These are phyloP conservation scores for Protobothrops mucrosquamatus DNA, from an alignment of 2,113 vertebrate species.

Conservation along the genomic window DNA sequence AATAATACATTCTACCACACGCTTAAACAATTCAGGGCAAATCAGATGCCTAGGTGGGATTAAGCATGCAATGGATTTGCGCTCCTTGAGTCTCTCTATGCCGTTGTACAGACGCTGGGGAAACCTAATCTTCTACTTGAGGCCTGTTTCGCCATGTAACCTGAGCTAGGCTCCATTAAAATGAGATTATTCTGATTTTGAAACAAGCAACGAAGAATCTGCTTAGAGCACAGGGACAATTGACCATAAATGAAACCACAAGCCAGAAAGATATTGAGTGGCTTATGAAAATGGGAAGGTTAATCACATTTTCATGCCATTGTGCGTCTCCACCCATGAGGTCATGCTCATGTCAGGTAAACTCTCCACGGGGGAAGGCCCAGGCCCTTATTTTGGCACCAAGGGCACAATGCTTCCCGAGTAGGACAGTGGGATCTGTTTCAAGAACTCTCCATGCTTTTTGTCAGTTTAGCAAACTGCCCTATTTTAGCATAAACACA, in stretches of 20 bases:
- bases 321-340: constrained; percentile 15
- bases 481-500: background rate
- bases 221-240: background rate
- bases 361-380: background rate
- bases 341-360: constrained; percentile 2
- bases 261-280: background rate
- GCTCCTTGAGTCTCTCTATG: background rate
- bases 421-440: background rate
- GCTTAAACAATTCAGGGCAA: constrained; percentile 25
- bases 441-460: background rate
- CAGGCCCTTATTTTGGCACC: background rate
- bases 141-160: constrained; percentile 6
- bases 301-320: background rate
- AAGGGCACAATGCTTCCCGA: background rate
- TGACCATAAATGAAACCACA: background rate
- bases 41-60: constrained; percentile 33
- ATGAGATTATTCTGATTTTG: constrained; percentile 26
- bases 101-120: background rate
- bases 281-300: constrained; percentile 1
- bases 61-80: constrained; percentile 22
- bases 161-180: constrained; percentile 26
- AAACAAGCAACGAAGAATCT: constrained; percentile 6
- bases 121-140: constrained; percentile 36
- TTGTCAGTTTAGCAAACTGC: background rate
- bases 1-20: constrained; percentile 50